phyloP scores from a whole-genome alignment of 2,113 vertebrate genomes.

The Sinocyclocheilus rhinocerous region DNA sequence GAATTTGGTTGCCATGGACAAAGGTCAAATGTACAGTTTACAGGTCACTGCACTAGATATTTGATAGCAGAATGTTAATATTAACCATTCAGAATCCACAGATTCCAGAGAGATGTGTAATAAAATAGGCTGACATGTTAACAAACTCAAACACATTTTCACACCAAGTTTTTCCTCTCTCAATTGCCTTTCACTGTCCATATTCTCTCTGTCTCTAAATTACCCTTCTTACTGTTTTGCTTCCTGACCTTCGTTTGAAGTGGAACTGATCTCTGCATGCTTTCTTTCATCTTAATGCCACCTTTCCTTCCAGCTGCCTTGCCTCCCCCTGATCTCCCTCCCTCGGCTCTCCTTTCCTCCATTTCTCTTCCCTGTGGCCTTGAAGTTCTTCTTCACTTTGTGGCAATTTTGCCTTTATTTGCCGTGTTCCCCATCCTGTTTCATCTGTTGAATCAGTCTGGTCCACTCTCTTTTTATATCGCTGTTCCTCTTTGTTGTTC shows the following conservation, averaged over 20 bases:
- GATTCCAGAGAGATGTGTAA: not conserved
- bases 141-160: not conserved
- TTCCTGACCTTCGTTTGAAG: constrained; percentile 54
- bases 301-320: constrained; percentile 34
- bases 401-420: not conserved
- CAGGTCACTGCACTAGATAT: not conserved
- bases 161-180: too few relatives aligned
- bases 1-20: not conserved
- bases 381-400: constrained; percentile 12
- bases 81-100: not conserved
- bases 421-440: not conserved
- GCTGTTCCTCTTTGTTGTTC: constrained; percentile 51
- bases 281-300: constrained; percentile 60
- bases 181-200: not conserved
- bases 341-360: constrained; percentile 46
- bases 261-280: constrained; percentile 42
- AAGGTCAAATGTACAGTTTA: not conserved
- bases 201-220: not conserved
- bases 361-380: constrained; percentile 10
- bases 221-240: constrained; percentile 24
- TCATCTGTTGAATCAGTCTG: constrained; percentile 3
- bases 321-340: constrained; percentile 39
- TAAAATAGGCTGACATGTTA: not conserved
- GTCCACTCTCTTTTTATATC: constrained; percentile 54
- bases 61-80: not conserved